A percentile compares a stretch with the other conserved stretches of the same genome.
These are phyloP conservation scores for Aspidiotus rigidus DNA, from an alignment of 2,888 invertebrate genomes.

Conservation along the genomic window DNA sequence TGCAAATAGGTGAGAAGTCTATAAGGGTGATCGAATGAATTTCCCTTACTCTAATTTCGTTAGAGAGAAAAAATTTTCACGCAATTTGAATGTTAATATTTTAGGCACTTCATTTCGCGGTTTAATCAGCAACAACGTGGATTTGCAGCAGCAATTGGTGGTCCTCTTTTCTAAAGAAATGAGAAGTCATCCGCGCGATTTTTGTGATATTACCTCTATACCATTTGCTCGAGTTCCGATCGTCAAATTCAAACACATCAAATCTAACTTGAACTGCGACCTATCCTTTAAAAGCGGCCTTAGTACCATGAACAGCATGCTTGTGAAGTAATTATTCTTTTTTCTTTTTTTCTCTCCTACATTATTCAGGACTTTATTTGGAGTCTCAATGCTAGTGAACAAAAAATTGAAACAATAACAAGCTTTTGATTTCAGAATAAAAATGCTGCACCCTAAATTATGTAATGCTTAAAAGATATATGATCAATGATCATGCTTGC, in stretches of 20 bases:
- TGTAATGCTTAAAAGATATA: too few species aligned
- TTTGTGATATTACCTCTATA: constrained; percentile 32
- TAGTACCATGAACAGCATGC: constrained; percentile 36
- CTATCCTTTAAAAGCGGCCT: constrained; percentile 37
- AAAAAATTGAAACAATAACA: too few species aligned
- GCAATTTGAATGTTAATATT: not conserved
- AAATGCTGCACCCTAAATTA: too few species aligned
- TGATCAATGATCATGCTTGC: too few species aligned
- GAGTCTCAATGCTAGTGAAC: too few species aligned
- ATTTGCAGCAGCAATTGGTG: constrained; percentile 24
- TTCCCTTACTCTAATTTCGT: constrained; percentile 9
- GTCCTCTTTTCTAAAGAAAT: constrained; percentile 11
- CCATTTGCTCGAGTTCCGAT: constrained; percentile 36
- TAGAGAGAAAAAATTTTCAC: not conserved
- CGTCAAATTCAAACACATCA: constrained; percentile 35
- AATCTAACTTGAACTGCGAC: constrained; percentile 35
- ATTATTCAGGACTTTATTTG: too few species aligned
- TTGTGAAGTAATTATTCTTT: constrained; percentile 34
- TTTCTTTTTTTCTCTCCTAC: too few species aligned
- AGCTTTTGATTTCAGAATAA: too few species aligned
- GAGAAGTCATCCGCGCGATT: constrained; percentile 18
- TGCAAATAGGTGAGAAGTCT: constrained; percentile 35
- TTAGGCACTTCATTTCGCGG: constrained; percentile 27
- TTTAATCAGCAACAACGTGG: not conserved
- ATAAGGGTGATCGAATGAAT: not conserved